A percentile compares a stretch with the other conserved stretches of the same genome.
These are phyloP conservation scores for Conger conger DNA, from an alignment of 2,113 vertebrate genomes.

Conservation along the genomic window DNA sequence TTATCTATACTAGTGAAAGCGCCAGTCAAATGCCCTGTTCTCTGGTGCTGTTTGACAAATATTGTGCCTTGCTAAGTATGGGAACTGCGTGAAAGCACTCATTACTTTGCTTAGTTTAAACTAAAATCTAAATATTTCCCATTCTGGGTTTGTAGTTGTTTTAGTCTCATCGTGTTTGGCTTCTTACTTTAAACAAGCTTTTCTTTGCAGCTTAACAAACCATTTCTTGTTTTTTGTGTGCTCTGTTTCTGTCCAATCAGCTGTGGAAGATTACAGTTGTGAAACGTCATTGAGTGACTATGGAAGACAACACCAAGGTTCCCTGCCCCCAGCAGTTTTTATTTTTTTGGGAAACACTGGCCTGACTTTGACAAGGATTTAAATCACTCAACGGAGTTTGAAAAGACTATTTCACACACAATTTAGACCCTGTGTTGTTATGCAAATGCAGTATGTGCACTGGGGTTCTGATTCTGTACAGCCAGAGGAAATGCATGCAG, in stretches of 20 bases:
- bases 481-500: not conserved
- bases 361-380: slow-evolving; percentile 3
- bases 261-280: not conserved
- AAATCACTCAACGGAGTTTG: not conserved
- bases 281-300: not conserved
- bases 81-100: no score
- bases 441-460: not conserved
- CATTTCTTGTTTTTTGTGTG: not conserved
- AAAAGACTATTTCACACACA: slow-evolving; percentile 1
- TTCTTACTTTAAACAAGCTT: not conserved
- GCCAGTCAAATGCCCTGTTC: no score
- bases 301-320: not conserved
- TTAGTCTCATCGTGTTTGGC: no score
- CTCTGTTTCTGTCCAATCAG: not conserved
- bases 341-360: not conserved
- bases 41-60: no score
- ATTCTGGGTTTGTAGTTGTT: no score
- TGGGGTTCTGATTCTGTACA: not conserved
- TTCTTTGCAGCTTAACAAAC: not conserved
- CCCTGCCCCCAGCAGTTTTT: not conserved
- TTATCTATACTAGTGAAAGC: no score
- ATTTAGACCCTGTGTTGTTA: not conserved
- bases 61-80: no score
- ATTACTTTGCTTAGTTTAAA: no score
- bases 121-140: no score